A percentile compares a stretch with the other conserved stretches of the same genome.
These are phyloP conservation scores for Oncorhynchus nerka DNA, from an alignment of 2,113 vertebrate species.

Conservation along the genomic window DNA sequence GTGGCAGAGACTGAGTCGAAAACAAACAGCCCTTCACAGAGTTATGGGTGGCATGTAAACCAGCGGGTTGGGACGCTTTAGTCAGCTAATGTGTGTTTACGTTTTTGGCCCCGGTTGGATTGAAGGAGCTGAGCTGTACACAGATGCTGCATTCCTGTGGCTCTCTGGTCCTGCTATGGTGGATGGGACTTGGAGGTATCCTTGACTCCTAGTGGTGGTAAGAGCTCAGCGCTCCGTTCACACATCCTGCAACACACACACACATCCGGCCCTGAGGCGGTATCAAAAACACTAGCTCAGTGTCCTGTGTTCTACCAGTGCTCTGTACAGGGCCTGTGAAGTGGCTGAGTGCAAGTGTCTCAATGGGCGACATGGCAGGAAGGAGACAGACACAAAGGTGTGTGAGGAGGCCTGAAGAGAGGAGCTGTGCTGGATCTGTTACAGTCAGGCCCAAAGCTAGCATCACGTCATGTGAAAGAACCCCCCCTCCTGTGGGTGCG, in stretches of 20 bases:
- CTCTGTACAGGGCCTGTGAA: not conserved
- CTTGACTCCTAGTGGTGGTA: not conserved
- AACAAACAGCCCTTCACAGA: conserved; percentile 57
- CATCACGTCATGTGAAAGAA: conserved; percentile 59
- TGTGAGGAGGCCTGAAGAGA: conserved; percentile 23
- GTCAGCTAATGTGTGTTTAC: conserved; percentile 51
- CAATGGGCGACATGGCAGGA: conserved; percentile 32
- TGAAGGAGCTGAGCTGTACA: conserved; percentile 40
- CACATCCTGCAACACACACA: conserved; percentile 9
- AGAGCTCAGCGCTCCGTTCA: too few species aligned
- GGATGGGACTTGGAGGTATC: conserved; percentile 23
- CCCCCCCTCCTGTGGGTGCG: conserved; percentile 23
- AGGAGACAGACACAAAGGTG: conserved; percentile 53
- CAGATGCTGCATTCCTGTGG: conserved; percentile 40
- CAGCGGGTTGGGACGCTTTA: conserved; percentile 30
- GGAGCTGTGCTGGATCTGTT: conserved; percentile 49
- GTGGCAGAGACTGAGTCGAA: conserved; percentile 45
- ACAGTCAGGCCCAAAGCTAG: conserved; percentile 36
- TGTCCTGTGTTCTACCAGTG: conserved; percentile 1
- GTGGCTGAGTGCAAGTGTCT: conserved; percentile 11
- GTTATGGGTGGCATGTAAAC: conserved; percentile 62
- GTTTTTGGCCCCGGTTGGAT: conserved; percentile 50
- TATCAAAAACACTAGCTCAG: conserved; percentile 4
- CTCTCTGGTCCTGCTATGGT: conserved; percentile 29
- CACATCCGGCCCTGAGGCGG: conserved; percentile 13